These are phyloP conservation scores for Mesaphorura yosii DNA, from an alignment of 1,140 invertebrate genomes.

Conservation along the genomic window DNA sequence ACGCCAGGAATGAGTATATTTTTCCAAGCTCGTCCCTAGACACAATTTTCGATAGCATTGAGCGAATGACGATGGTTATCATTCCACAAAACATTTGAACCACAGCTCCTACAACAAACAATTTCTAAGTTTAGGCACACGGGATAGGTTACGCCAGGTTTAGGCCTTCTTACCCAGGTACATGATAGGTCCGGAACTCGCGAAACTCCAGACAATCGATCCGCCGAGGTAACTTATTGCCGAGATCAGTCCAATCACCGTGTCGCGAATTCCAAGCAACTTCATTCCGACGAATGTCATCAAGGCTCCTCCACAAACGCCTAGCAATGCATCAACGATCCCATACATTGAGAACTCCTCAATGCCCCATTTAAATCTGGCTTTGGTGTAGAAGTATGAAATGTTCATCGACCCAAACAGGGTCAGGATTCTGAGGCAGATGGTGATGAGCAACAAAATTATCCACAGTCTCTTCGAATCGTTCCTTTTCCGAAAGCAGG, in stretches of 20 bases:
- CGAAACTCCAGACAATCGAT: neutral
- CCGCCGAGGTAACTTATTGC: neutral
- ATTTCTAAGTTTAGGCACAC: neutral
- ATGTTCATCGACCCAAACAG: neutral
- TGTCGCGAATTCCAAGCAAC: constrained; percentile 1
- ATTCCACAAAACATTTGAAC: constrained; percentile 26
- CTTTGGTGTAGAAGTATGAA: constrained; percentile 11
- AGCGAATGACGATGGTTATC: constrained; percentile 15
- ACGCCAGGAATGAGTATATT: constrained; percentile 20
- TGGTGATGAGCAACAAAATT: neutral
- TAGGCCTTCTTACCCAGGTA: constrained; percentile 5
- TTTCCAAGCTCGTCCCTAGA: constrained; percentile 25
- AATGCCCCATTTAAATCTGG: constrained; percentile 12
- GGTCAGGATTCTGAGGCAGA: constrained; percentile 4
- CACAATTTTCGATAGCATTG: constrained; percentile 27
- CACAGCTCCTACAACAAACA: constrained; percentile 2
- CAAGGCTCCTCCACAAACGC: neutral
- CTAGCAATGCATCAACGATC: neutral
- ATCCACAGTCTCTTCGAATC: constrained; percentile 9
- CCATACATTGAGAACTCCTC: constrained; percentile 3
- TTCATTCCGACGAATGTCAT: constrained; percentile 1
- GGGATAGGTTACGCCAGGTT: neutral
- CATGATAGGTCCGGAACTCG: constrained; percentile 1
- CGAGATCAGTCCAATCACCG: constrained; percentile 1
- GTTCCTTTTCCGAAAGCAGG: neutral